These are phyloP conservation scores for Aphidius gifuensis DNA, from an alignment of 1,140 invertebrate species.

Conservation along the genomic window DNA sequence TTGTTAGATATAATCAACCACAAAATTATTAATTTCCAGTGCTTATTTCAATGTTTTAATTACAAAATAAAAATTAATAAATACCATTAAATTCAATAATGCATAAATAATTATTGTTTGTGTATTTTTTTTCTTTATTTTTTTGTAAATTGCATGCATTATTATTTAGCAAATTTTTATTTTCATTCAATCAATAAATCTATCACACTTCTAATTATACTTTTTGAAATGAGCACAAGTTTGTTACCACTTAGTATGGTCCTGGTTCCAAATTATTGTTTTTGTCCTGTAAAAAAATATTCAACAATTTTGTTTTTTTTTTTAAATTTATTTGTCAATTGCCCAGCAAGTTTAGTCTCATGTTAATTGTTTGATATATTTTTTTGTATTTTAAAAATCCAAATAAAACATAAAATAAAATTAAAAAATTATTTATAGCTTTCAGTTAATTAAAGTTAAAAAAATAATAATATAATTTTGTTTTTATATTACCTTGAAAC, in stretches of 20 bases:
- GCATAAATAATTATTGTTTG: no score
- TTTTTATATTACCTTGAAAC: slow-evolving; percentile 61
- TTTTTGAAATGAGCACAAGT: slow-evolving; percentile 14
- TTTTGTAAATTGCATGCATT: slow-evolving; percentile 14
- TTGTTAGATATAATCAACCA: no score
- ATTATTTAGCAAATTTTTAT: not conserved
- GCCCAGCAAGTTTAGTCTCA: not conserved
- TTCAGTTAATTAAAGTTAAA: no score
- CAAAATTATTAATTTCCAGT: no score
- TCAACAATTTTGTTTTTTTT: slow-evolving; percentile 16
- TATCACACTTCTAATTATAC: slow-evolving; percentile 12
- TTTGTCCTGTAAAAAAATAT: slow-evolving; percentile 72
- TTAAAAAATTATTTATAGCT: no score
- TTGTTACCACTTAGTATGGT: slow-evolving; percentile 70
- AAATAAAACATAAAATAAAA: no score
- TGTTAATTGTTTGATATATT: not conserved
- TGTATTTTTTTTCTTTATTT: not conserved
- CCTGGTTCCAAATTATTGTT: slow-evolving; percentile 78
- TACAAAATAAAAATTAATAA: no score
- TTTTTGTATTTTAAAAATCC: no score
- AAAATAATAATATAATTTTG: no score
- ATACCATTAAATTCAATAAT: no score
- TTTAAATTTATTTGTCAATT: not conserved
- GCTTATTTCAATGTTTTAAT: no score
- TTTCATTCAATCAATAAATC: slow-evolving; percentile 12